Evolutionary conservation across 1,140 invertebrate species (phyloP), one percentile per base, ranked within the genome.

Genomic region (Bacillus rossius): DNA sequence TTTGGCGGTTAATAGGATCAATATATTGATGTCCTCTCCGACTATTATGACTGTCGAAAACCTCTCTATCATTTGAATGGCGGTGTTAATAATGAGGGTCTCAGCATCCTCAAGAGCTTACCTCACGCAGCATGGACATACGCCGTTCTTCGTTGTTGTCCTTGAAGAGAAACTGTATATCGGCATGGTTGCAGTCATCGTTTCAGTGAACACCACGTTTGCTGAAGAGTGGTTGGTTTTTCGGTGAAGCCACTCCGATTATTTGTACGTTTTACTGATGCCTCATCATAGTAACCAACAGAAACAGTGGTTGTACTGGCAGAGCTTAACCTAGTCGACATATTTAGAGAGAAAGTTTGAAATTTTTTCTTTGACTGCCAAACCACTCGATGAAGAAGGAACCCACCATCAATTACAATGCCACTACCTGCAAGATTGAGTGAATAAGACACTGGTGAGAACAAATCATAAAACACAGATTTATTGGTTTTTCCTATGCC

Each of bases 391-490:
- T 65, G 65, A 10, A 68, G 29, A 7, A 66, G 54, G 43, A 63
- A 66, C 23, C 65, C 65, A 38, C 65, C 61, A 52, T 67, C 61
- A 17, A 64, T 57, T 2, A 64, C 48, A 40, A 34, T 34, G 29
- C 4, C 29, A 34, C 29, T 34, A 34, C 10, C 29, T 34, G 29
- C 10, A 4, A 34, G 29, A 10, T 34, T 34, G 4, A 10, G 29
- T 34, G 29, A 10, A 34, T 34, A 4, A 34, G 29, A 34, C 29
- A 34, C 29, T 4, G 29, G 29, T 7, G 29, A 34, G 10, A 34
- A 34, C 29, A 34, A 34, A 34, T 34, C 29, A 10, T 34, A 34
- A 10, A 34, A 34, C 29, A 34, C 29, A 7, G 29, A 34, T 34
- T 34, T 34, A 34, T 34, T 34, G 4, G 29, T 34, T 34, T 34